Conservation (phyloP, 2,888 invertebrate species). For the Acanthosepion pharaonis region DNA sequence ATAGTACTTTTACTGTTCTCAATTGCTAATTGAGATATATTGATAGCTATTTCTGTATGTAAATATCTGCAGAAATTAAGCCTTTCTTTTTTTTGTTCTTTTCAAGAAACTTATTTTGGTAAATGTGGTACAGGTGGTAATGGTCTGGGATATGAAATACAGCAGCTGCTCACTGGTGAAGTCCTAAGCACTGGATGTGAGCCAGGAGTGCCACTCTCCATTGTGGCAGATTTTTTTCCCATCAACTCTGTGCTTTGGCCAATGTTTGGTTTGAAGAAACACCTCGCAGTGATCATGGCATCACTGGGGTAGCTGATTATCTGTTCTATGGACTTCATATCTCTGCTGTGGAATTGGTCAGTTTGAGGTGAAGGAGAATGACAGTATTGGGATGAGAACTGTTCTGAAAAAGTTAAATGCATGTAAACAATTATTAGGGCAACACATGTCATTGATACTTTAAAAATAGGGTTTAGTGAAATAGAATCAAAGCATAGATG, state of each 20-base stretch:
- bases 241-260: neutral
- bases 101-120: neutral
- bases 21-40: neutral
- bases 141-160: constrained; percentile 20
- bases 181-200: constrained; percentile 33
- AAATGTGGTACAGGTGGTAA: constrained; percentile 11
- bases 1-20: neutral
- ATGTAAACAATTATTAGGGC: constrained; percentile 13
- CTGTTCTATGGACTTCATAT: constrained; percentile 1
- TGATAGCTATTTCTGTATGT: neutral
- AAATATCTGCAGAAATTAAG: neutral
- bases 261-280: constrained; percentile 10
- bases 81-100: neutral
- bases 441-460: neutral
- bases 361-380: constrained; percentile 21
- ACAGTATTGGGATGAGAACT: constrained; percentile 33
- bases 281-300: neutral
- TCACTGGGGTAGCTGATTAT: neutral
- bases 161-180: constrained; percentile 33
- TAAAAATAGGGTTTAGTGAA: neutral
- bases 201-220: neutral
- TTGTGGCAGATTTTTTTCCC: neutral
- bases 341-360: constrained; percentile 12
- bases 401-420: constrained; percentile 23
- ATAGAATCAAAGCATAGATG: neutral